Base-by-base conservation (phyloP, 2,797 vertebrate species). In the Lagodon rhomboides region DNA sequence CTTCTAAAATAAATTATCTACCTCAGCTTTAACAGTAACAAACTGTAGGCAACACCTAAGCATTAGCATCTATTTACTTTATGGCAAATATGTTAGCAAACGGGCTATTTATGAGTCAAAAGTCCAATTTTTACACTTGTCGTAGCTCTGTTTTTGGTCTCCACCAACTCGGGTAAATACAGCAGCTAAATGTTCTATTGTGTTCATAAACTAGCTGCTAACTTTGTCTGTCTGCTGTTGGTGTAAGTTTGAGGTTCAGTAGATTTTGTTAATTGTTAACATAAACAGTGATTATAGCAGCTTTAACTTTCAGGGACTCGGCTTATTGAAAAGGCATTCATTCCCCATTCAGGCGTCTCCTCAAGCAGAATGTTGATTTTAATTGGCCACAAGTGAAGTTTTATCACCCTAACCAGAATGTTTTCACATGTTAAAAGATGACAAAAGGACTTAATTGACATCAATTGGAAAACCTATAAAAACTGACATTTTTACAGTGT, bases 401-500 rank as follows among this genome's bases (percentile, higher is more conserved):
- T 20, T 13, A 38, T 54, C 22, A 54, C 54, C 7, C 10, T 12
- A 30, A 38, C 17, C 12, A 60, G 4, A 51, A 13, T 43, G 4
- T 50, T 67, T 72, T 63, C 6, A 15, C 5, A 15, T 63, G 15
- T 1, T 30, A 25, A 23, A 68, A 20, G 15, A 25, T 34, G 23
- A 60, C 51, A 23, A 51, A 16, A 65, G 30, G 2, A 53, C 9
- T 16, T 3, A 23, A 66, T 20, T 11, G 0, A n/a, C 1, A 58
- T 7, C 9, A 38, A 25, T 20, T 43, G 13, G 5, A 68, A 47
- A 43, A 54, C 17, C 25, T 68, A 51, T 15, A 22, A 62, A 11
- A 66, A 58, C 23, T 20, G n/a, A 58, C 16, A 17, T 80, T 74
- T 83, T 78, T 64, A 61, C 49, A 74, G 69, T 77, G 66, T 69